phyloP scores from a whole-genome alignment of 2,888 invertebrate genomes.

The Microctonus brassicae region DNA sequence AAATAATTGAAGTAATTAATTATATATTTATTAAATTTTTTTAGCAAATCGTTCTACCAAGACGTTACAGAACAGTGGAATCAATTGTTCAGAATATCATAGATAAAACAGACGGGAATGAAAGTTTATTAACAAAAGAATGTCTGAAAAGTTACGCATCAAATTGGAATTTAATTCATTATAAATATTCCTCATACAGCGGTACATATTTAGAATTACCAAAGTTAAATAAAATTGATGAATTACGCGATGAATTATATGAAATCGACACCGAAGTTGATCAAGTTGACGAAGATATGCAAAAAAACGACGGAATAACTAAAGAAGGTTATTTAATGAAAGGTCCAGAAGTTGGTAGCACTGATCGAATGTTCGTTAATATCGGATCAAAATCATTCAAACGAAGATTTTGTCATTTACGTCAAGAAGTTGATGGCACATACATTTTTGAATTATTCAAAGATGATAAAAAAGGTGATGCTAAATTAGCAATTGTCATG shows the following conservation, averaged over 20 bases:
- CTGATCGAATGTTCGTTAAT: constrained; percentile 91
- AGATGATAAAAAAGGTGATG: constrained; percentile 92
- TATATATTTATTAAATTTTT: no score
- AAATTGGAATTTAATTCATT: constrained; percentile 91
- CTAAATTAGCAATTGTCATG: constrained; percentile 93
- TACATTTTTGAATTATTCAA: constrained; percentile 93
- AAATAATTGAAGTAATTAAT: no score
- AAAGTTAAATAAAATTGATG: constrained; percentile 74
- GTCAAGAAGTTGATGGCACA: constrained; percentile 91
- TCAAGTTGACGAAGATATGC: constrained; percentile 79
- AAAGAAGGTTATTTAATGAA: constrained; percentile 93
- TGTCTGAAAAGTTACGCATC: constrained; percentile 84
- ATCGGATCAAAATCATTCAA: constrained; percentile 95
- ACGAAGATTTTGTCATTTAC: constrained; percentile 88
- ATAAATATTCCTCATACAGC: constrained; percentile 91
- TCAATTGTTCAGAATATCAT: constrained; percentile 74
- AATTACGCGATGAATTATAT: constrained; percentile 86
- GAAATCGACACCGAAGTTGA: constrained; percentile 91
- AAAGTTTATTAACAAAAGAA: constrained; percentile 77
- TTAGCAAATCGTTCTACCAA: constrained; percentile 84
- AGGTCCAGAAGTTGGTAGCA: constrained; percentile 90
- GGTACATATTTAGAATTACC: constrained; percentile 90
- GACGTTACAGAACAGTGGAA: constrained; percentile 83
- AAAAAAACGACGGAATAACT: constrained; percentile 82
- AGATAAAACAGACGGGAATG: constrained; percentile 69